Evolutionary conservation across 2,888 invertebrate genomes (phyloP).

Genomic region (Heteropelma amictum): DNA sequence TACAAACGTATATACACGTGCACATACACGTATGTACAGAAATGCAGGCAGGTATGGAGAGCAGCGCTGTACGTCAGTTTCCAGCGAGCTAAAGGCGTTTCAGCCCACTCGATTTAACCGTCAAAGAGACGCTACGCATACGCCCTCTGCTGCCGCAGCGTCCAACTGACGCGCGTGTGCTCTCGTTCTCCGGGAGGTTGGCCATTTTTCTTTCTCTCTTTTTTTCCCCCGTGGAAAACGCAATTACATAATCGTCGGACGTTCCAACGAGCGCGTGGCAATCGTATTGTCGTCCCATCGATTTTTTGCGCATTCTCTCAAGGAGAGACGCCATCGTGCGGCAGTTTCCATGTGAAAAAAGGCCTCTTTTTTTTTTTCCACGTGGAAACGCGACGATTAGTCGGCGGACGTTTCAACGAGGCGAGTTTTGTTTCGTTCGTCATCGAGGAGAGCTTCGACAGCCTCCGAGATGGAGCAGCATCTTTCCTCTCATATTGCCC

Average conservation of each 20-base stretch:
- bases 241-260: neutral
- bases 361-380: neutral
- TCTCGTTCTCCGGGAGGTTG: constrained; percentile 17
- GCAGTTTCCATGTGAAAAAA: no score
- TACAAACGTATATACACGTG: neutral
- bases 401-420: no score
- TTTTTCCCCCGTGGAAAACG: no score
- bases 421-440: no score
- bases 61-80: neutral
- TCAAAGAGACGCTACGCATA: no score
- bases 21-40: constrained; percentile 8
- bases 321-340: constrained; percentile 56
- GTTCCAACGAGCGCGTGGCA: neutral
- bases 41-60: neutral
- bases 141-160: neutral
- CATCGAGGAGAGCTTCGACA: no score
- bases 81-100: neutral
- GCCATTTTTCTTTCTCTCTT: no score
- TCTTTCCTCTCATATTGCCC: no score
- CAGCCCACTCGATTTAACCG: neutral
- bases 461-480: no score
- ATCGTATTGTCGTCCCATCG: neutral
- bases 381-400: no score
- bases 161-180: constrained; percentile 1
- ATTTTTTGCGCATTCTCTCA: constrained; percentile 7